Percentiles rank a stretch among this genome's conserved stretches.
phyloP scores from a whole-genome alignment of 2,888 invertebrate genomes.

The Trachelus troglodyta region DNA sequence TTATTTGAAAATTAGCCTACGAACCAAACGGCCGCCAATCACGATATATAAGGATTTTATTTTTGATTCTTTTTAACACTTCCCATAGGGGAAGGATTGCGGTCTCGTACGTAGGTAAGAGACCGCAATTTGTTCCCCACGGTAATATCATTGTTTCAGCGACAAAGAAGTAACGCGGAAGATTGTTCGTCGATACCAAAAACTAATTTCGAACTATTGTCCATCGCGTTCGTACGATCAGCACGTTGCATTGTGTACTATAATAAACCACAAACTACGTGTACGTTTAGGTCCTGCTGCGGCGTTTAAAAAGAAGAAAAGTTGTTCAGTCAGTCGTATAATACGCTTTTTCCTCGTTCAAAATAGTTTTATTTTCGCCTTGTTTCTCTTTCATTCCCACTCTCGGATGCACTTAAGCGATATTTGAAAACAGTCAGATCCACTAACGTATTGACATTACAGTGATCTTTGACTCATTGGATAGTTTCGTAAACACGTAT shows the following conservation, averaged over 20 bases:
- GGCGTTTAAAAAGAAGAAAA: background rate
- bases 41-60: background rate
- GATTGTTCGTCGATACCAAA: background rate
- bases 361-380: conserved; percentile 3
- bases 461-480: background rate
- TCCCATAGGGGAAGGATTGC: background rate
- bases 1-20: background rate
- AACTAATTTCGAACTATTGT: background rate
- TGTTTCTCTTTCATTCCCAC: background rate
- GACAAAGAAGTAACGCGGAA: background rate
- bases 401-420: background rate
- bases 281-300: background rate
- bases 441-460: background rate
- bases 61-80: background rate
- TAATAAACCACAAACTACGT: background rate
- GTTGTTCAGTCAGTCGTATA: conserved; percentile 16
- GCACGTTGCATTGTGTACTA: background rate
- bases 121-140: background rate
- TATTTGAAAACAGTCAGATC: background rate
- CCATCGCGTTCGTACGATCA: background rate
- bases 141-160: background rate
- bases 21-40: background rate
- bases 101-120: background rate
- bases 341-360: conserved; percentile 10
- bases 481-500: background rate